These are phyloP conservation scores for Iphiclides podalirius DNA, from an alignment of 2,888 invertebrate species.

Conservation along the genomic window DNA sequence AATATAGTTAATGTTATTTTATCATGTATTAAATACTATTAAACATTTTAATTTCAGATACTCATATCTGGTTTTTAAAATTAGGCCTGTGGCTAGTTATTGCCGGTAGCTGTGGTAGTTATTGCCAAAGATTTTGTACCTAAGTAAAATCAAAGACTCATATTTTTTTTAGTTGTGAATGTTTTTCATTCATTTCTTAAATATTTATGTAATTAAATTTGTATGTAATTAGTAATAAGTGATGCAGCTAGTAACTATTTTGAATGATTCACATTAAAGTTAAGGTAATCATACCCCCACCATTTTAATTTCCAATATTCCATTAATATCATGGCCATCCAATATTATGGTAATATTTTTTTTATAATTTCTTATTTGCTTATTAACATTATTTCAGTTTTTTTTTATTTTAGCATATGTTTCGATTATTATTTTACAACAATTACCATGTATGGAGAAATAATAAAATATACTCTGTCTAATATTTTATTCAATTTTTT, in stretches of 20 bases:
- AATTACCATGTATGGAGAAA: slow-evolving; percentile 14
- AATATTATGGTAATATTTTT: slow-evolving; percentile 5
- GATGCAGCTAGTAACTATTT: slow-evolving; percentile 4
- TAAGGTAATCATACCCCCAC: slow-evolving; percentile 9
- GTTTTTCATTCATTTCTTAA: slow-evolving; percentile 9
- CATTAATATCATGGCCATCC: slow-evolving; percentile 1
- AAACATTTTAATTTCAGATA: neutral
- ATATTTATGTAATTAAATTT: slow-evolving; percentile 11
- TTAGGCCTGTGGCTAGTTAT: slow-evolving; percentile 8
- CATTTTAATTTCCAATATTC: too few species aligned
- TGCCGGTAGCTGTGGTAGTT: too few species aligned
- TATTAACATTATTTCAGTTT: slow-evolving; percentile 7
- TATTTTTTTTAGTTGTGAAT: slow-evolving; percentile 16
- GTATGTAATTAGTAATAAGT: slow-evolving; percentile 2
- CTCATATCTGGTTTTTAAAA: slow-evolving; percentile 8
- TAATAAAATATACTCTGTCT: slow-evolving; percentile 20
- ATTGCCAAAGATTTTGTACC: slow-evolving; percentile 24
- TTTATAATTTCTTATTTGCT: neutral
- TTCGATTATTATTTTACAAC: slow-evolving; percentile 14
- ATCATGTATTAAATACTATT: too few species aligned
- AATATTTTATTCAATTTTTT: neutral
- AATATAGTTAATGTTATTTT: too few species aligned
- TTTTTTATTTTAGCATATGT: slow-evolving; percentile 7
- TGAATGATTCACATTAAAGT: neutral
- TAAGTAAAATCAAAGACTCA: slow-evolving; percentile 24